These are phyloP conservation scores for Myzus persicae DNA, from an alignment of 1,140 invertebrate species.

Conservation along the genomic window DNA sequence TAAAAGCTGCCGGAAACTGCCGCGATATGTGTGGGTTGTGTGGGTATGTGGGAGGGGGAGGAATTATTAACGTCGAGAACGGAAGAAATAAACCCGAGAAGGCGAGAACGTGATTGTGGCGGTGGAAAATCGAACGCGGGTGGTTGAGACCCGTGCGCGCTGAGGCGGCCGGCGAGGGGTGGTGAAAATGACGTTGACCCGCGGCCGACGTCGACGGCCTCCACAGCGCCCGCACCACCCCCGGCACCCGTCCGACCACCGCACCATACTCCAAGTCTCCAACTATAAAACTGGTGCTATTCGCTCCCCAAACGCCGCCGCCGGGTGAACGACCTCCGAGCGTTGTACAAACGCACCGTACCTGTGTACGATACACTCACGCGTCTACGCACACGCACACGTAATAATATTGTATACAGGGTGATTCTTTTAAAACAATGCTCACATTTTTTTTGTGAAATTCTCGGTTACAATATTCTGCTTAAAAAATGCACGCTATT, in stretches of 20 bases:
- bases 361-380: neutral
- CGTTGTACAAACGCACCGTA: neutral
- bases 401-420: neutral
- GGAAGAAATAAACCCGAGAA: neutral
- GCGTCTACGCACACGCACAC: neutral
- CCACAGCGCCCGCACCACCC: neutral
- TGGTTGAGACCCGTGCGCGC: neutral
- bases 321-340: conserved; percentile 25
- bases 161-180: neutral
- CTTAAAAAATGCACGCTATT: too few relatives aligned
- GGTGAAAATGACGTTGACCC: conserved; percentile 41
- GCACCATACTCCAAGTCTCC: neutral
- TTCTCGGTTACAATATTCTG: neutral
- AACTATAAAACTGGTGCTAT: neutral
- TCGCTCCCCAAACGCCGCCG: neutral
- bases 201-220: conserved; percentile 2
- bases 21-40: neutral
- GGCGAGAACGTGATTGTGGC: neutral
- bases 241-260: neutral
- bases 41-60: too few relatives aligned
- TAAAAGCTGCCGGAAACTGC: neutral
- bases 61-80: neutral
- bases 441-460: neutral
- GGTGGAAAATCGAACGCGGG: neutral
- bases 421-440: neutral